A percentile compares a stretch with the other conserved stretches of the same genome.
phyloP scores from a whole-genome alignment of 2,797 vertebrate species.

The Hypotaenidia philippensis region DNA sequence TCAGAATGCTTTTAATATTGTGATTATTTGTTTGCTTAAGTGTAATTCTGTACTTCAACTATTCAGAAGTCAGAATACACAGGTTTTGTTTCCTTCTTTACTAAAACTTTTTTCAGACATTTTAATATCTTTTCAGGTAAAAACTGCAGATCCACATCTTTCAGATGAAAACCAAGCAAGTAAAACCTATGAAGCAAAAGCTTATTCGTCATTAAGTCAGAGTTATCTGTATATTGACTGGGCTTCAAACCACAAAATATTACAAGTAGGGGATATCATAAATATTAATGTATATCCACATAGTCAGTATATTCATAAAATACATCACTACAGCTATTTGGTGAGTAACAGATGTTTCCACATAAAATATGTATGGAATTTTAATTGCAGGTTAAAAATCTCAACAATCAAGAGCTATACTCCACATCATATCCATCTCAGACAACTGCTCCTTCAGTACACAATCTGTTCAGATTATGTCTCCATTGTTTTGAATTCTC shows the following conservation, averaged over 20 bases:
- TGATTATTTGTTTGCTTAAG: neutral
- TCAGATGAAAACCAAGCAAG: constrained; percentile 82
- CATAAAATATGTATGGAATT: neutral
- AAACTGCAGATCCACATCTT: constrained; percentile 80
- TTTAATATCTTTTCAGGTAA: constrained; percentile 79
- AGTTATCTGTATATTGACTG: constrained; percentile 92
- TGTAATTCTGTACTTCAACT: neutral
- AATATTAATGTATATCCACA: constrained; percentile 82
- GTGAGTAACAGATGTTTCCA: constrained; percentile 76
- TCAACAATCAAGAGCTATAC: neutral
- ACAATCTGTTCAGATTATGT: neutral
- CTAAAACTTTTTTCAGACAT: neutral
- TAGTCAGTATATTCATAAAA: constrained; percentile 79
- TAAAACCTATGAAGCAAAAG: constrained; percentile 73
- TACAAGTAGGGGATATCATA: constrained; percentile 79
- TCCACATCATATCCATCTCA: neutral
- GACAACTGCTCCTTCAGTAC: neutral
- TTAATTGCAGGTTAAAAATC: neutral
- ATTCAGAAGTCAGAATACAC: neutral
- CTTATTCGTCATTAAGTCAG: constrained; percentile 87
- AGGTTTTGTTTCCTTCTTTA: neutral
- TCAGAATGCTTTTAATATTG: neutral
- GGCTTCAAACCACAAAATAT: constrained; percentile 61
- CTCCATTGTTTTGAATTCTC: neutral
- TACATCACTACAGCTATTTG: constrained; percentile 88